Evolutionary conservation across 2,113 vertebrate genomes (phyloP).

Genomic region (Aegotheles bennettii): DNA sequence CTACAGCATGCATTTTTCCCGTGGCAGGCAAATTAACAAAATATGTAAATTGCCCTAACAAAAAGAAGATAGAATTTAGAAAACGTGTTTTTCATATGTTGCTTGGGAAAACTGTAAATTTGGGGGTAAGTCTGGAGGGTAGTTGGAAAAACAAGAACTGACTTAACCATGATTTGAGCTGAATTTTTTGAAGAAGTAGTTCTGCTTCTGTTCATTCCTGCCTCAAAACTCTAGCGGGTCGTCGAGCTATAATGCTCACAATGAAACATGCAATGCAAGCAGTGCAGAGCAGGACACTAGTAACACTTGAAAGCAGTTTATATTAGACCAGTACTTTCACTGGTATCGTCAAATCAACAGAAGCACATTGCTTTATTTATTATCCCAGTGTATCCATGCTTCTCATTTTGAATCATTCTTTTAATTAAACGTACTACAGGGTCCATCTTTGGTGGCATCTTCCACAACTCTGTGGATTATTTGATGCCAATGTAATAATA

Average conservation of each 20-base stretch:
- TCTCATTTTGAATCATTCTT: not conserved
- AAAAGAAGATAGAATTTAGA: not conserved
- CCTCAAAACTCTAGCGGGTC: not conserved
- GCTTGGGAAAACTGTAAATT: not conserved
- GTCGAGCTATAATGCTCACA: accelerated
- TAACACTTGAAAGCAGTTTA: not conserved
- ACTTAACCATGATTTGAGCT: not conserved
- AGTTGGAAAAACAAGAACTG: not conserved
- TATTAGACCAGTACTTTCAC: not conserved
- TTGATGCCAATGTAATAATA: not conserved
- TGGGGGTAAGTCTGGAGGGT: not conserved
- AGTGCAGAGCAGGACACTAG: no score
- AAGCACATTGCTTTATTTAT: not conserved
- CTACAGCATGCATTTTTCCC: not conserved
- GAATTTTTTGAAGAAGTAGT: not conserved
- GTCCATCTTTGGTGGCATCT: not conserved
- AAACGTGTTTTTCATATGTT: not conserved
- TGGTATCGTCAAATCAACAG: not conserved
- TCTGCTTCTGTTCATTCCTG: not conserved
- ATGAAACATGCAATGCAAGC: not conserved
- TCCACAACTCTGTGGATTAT: not conserved
- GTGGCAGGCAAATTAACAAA: not conserved
- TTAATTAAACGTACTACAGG: not conserved
- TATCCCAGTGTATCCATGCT: not conserved
- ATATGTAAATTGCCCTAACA: not conserved